These are phyloP conservation scores for Chelmon rostratus DNA, from an alignment of 2,797 vertebrate genomes.

Conservation along the genomic window DNA sequence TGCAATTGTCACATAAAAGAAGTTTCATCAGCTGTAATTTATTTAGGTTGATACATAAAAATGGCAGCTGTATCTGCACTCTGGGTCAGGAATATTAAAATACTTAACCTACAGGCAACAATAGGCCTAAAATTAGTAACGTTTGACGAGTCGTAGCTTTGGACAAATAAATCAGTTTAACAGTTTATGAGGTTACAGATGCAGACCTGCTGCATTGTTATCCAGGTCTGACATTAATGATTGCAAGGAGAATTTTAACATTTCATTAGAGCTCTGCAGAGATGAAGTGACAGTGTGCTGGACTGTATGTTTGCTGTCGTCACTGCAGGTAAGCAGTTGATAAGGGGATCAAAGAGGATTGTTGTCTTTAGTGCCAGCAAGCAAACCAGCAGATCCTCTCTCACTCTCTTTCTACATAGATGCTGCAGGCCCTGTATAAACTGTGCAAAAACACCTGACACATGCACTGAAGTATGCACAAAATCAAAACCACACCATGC, in stretches of 20 bases:
- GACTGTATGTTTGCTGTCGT: constrained; percentile 76
- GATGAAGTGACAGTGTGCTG: constrained; percentile 19
- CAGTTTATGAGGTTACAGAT: background rate
- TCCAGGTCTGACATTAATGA: background rate
- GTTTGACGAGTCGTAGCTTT: background rate
- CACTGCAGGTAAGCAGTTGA: constrained; percentile 81
- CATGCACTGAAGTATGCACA: background rate
- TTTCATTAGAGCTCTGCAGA: constrained; percentile 27
- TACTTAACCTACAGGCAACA: background rate
- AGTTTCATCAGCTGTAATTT: background rate
- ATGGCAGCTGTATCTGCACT: background rate
- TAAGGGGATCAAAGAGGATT: constrained; percentile 84
- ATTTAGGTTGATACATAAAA: background rate
- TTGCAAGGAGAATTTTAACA: background rate
- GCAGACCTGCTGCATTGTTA: background rate
- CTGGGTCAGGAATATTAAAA: background rate
- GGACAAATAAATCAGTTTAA: too few relatives aligned
- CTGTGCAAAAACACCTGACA: background rate
- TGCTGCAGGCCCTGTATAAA: background rate
- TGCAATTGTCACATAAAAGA: background rate
- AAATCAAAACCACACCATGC: background rate
- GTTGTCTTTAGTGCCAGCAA: constrained; percentile 62
- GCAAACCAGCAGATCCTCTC: constrained; percentile 44
- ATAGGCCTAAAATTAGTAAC: background rate
- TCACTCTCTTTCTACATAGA: background rate